Percentiles rank a stretch among this genome's conserved stretches.
Conservation (phyloP, 2,888 invertebrate species). For the Lumbricus terrestris region DNA sequence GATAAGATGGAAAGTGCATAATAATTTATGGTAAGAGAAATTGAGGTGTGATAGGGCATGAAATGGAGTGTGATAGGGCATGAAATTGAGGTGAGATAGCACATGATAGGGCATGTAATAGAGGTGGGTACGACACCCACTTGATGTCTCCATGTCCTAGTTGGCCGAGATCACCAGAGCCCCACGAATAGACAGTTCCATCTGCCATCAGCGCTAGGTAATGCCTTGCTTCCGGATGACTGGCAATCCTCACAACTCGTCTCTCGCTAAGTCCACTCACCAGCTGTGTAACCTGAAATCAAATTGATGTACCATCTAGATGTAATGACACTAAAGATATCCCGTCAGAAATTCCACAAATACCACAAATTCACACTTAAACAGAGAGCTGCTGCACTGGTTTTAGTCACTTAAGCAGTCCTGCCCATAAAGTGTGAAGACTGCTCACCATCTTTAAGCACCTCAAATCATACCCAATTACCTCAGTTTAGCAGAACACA, state of each 20-base stretch:
- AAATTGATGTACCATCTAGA: not conserved
- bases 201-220: constrained; percentile 85
- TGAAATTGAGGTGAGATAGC: too few species aligned
- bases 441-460: not conserved
- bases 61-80: not conserved
- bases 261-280: constrained; percentile 70
- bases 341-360: not conserved
- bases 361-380: not conserved
- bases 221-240: constrained; percentile 92
- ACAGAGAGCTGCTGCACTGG: too few species aligned
- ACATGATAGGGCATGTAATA: too few species aligned
- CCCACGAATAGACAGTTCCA: constrained; percentile 94
- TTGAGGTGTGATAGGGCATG: too few species aligned
- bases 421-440: not conserved
- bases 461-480: not conserved
- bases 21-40: too few species aligned
- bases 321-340: not conserved
- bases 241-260: constrained; percentile 77
- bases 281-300: constrained; percentile 60
- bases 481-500: not conserved
- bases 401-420: too few species aligned
- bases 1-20: not conserved
- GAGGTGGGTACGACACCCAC: constrained; percentile 25
- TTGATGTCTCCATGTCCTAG: constrained; percentile 75
- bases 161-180: constrained; percentile 92